phyloP scores from a whole-genome alignment of 2,113 vertebrate species.

The Misgurnus mizolepis region DNA sequence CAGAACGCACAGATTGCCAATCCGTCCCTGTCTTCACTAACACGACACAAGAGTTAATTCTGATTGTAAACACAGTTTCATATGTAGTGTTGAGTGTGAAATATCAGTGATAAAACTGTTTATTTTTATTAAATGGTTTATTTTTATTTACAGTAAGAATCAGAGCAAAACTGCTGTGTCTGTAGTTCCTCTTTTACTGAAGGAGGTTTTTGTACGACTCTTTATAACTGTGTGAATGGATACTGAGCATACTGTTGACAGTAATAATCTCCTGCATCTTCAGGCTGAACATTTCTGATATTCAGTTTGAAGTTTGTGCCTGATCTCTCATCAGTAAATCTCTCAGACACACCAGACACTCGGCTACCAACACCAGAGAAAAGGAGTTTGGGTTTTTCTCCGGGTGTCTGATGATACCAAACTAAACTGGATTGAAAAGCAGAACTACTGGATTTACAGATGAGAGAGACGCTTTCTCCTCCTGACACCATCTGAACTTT shows the following conservation, averaged over 20 bases:
- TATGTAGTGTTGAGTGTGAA: no score
- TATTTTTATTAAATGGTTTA: no score
- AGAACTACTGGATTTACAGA: not conserved
- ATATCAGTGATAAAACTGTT: no score
- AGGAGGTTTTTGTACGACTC: not conserved
- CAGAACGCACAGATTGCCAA: no score
- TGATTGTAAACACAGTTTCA: no score
- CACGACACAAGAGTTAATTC: no score
- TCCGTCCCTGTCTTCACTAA: no score
- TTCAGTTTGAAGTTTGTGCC: conserved; percentile 18
- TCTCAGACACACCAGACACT: conserved; percentile 12
- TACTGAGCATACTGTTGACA: rapidly evolving
- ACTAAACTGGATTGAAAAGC: rapidly evolving
- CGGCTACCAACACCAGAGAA: not conserved
- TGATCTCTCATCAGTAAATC: conserved; percentile 24
- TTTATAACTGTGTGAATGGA: not conserved
- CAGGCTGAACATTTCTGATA: not conserved
- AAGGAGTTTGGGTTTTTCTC: conserved; percentile 6
- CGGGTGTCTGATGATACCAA: not conserved
- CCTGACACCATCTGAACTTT: no score
- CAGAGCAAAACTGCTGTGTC: not conserved
- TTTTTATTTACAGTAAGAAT: no score
- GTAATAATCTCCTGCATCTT: conserved; percentile 25
- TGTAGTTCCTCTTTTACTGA: conserved; percentile 17
- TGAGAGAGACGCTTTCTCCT: not conserved